These are phyloP conservation scores for Andrena bicolor DNA, from an alignment of 2,888 invertebrate genomes.

Conservation along the genomic window DNA sequence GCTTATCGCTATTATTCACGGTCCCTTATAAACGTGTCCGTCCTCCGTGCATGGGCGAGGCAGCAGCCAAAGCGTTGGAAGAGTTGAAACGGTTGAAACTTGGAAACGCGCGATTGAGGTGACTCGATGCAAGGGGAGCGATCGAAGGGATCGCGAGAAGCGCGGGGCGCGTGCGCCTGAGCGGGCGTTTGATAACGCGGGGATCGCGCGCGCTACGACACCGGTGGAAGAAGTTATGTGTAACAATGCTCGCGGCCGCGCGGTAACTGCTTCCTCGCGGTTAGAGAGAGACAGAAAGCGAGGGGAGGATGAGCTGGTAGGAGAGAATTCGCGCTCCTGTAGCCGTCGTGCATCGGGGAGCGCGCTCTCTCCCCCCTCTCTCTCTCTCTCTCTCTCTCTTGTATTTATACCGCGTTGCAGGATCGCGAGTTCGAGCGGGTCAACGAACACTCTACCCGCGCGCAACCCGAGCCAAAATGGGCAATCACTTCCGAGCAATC, in stretches of 20 bases:
- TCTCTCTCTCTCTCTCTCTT: slow-evolving; percentile 42
- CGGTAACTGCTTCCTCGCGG: slow-evolving; percentile 71
- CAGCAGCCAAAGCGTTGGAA: no score
- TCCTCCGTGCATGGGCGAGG: no score
- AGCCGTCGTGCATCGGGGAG: slow-evolving; percentile 34
- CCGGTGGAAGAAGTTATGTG: slow-evolving; percentile 71
- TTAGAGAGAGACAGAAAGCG: slow-evolving; percentile 17
- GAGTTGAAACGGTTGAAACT: not conserved
- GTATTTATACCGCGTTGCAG: slow-evolving; percentile 40
- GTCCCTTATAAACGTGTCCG: no score
- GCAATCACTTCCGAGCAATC: slow-evolving; percentile 29
- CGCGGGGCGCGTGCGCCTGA: slow-evolving; percentile 66
- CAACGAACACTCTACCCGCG: slow-evolving; percentile 55
- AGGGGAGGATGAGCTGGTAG: slow-evolving; percentile 12
- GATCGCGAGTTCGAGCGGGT: slow-evolving; percentile 50
- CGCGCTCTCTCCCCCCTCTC: slow-evolving; percentile 54
- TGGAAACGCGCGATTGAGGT: slow-evolving; percentile 21
- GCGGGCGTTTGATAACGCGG: slow-evolving; percentile 64
- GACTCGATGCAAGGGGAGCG: slow-evolving; percentile 20
- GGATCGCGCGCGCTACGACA: slow-evolving; percentile 62
- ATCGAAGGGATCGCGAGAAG: slow-evolving; percentile 53
- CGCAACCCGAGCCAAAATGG: slow-evolving; percentile 19
- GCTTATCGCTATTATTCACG: no score
- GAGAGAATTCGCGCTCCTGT: slow-evolving; percentile 49
- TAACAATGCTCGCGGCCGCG: slow-evolving; percentile 69